These are phyloP conservation scores for Brienomyrus longianalis DNA, from an alignment of 2,113 vertebrate species.

Conservation along the genomic window DNA sequence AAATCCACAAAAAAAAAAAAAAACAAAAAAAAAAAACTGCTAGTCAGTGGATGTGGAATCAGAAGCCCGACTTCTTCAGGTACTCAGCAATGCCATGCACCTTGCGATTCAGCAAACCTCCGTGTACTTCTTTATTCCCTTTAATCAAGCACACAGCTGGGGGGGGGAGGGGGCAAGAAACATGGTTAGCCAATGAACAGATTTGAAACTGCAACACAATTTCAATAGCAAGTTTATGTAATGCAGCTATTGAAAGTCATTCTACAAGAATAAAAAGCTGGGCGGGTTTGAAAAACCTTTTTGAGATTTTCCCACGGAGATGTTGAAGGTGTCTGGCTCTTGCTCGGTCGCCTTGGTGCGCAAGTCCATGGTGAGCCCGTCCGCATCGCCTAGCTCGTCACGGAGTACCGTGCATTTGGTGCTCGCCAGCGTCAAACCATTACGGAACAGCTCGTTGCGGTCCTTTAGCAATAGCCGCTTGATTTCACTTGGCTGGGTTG, in stretches of 20 bases:
- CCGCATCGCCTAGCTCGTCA: neutral
- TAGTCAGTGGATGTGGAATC: neutral
- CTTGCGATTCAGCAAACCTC: slow-evolving; percentile 27
- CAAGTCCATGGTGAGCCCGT: slow-evolving; percentile 32
- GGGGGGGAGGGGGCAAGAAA: neutral
- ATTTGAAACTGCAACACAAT: neutral
- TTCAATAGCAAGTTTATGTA: no score
- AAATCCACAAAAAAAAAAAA: neutral
- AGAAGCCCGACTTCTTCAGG: slow-evolving; percentile 18
- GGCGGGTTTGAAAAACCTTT: slow-evolving; percentile 12
- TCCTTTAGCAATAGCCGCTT: neutral
- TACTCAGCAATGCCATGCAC: slow-evolving; percentile 3
- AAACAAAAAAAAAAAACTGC: neutral
- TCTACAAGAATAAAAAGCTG: neutral
- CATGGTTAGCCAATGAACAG: neutral
- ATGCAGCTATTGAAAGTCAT: no score
- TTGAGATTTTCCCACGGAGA: slow-evolving; percentile 19
- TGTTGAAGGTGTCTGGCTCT: slow-evolving; percentile 14
- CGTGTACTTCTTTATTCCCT: slow-evolving; percentile 25
- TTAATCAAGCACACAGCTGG: slow-evolving; percentile 23
- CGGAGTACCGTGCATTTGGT: neutral
- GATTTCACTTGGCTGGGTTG: slow-evolving; percentile 14
- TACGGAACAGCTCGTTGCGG: neutral
- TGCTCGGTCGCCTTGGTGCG: slow-evolving; percentile 26
- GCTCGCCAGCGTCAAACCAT: neutral